These are phyloP conservation scores for Lampris incognitus DNA, from an alignment of 2,113 vertebrate species.

Conservation along the genomic window DNA sequence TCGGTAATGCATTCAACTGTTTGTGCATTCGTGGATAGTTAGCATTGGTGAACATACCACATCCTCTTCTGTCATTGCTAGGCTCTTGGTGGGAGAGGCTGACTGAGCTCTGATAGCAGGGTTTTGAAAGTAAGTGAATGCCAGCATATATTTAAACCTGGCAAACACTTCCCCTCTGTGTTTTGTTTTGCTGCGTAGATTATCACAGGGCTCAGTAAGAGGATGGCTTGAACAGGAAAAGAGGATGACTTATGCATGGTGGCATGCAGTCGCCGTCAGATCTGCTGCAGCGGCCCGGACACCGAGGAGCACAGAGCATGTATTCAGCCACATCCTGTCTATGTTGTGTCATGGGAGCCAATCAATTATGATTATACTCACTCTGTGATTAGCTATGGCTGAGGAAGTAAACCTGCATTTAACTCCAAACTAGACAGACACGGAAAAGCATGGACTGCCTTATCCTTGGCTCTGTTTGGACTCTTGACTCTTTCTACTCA, in stretches of 20 bases:
- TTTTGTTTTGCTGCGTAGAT: conserved; percentile 39
- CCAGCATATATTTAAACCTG: conserved; percentile 3
- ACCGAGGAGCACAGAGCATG: not conserved
- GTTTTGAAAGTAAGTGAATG: conserved; percentile 39
- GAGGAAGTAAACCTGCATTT: conserved; percentile 26
- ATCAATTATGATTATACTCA: conserved; percentile 31
- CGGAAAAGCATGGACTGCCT: not conserved
- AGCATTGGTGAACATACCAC: conserved; percentile 24
- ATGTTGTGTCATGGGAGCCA: conserved; percentile 42
- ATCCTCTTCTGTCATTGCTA: conserved; percentile 33
- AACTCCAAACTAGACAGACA: conserved; percentile 7
- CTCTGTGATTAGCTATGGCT: conserved; percentile 40
- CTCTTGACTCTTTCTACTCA: not conserved
- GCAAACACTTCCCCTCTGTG: conserved; percentile 22
- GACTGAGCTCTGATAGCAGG: conserved; percentile 43
- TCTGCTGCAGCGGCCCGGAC: conserved; percentile 33
- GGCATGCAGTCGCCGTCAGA: conserved; percentile 50
- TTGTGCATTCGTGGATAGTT: conserved; percentile 56
- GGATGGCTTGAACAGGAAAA: conserved; percentile 29
- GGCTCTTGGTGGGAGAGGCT: conserved; percentile 43
- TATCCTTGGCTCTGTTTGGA: not conserved
- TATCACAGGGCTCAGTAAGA: conserved; percentile 40
- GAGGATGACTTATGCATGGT: conserved; percentile 32
- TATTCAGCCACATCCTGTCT: conserved; percentile 28
- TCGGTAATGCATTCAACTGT: conserved; percentile 50